These are phyloP conservation scores for Caenorhabditis sp. DNA, from an alignment of 2,888 invertebrate genomes.

Conservation along the genomic window DNA sequence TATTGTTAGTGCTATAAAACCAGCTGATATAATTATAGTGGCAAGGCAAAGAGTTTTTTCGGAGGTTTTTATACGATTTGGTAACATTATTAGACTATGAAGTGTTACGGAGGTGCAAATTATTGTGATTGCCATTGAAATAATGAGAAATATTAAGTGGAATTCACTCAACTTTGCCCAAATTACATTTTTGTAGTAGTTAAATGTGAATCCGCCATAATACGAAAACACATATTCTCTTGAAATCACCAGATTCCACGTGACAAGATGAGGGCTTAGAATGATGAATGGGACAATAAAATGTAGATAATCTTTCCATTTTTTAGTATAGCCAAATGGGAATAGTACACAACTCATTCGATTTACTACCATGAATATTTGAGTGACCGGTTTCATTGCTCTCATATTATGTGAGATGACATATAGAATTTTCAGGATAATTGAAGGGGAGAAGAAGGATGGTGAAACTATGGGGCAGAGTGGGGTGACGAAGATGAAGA, in stretches of 20 bases:
- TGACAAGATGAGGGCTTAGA: background rate
- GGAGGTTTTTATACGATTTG: constrained; percentile 23
- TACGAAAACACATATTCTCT: background rate
- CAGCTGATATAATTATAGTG: constrained; percentile 16
- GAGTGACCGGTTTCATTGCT: constrained; percentile 16
- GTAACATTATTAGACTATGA: constrained; percentile 16
- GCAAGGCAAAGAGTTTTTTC: constrained; percentile 26
- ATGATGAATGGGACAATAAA: background rate
- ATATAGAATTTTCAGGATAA: constrained; percentile 16
- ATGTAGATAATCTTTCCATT: constrained; percentile 6
- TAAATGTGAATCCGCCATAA: background rate
- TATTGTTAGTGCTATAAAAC: constrained; percentile 8
- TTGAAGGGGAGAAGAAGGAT: constrained; percentile 1
- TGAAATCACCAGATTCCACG: constrained; percentile 17
- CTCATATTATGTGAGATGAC: background rate
- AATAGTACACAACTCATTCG: constrained; percentile 21
- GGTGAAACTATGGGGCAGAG: constrained; percentile 11
- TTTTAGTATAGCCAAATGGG: constrained; percentile 1
- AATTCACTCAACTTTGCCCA: background rate
- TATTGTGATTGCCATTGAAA: constrained; percentile 17
- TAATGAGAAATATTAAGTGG: constrained; percentile 19
- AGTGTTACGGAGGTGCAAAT: constrained; percentile 18
- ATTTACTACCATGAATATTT: constrained; percentile 23
- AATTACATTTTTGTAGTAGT: background rate
- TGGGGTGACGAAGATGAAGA: constrained; percentile 10